Base-by-base conservation (phyloP, 53 echinoderm and acorn worm genomes). In the Antedon mediterranea region DNA sequence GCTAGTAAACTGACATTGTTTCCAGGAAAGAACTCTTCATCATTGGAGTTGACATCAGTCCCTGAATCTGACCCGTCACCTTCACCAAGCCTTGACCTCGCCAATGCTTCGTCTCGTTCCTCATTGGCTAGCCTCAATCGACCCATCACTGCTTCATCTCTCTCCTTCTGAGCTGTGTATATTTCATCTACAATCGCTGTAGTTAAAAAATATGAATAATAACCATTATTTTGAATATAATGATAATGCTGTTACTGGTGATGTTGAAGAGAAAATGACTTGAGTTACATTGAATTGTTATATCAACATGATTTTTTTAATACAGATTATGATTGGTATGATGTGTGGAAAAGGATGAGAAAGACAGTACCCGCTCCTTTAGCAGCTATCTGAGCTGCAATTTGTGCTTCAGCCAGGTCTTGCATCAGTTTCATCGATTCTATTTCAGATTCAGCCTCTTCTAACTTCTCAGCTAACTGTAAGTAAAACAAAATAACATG, bases 121-220 rank as follows among this genome's bases (percentile, higher is more conserved):
- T 92, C 89, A 74, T 95, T 91, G 73, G 89, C 91, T 42, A 95
- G 28, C 72, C 86, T 79, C 28, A 95, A 82, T 30, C 91, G 73
- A 14, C 81, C 76, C 87, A 95, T 80, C 81, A 95, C 83, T 34
- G 97, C 97, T 30, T 83, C 90, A 76, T 91, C 91, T 75, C 91
- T 83, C 71, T 95, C 84, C 70, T 85, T 95, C 84, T 95, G 97
- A 0, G 97, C 97, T 3, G 89, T 79, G 75, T 87, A 95, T 34
- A 95, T 89, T 85, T 95, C 97, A 73, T 95, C 97, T 9, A 91
- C 87, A 31, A 95, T 80, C 41, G 97, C 97, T 95, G n/a, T n/a
- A n/a, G n/a, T n/a, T n/a, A n/a, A n/a, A n/a, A n/a, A n/a, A n/a
- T n/a, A n/a, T n/a, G n/a, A n/a, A n/a, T n/a, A n/a, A n/a, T n/a